These are phyloP conservation scores for Ceriagrion tenellum DNA, from an alignment of 2,888 invertebrate genomes.

Conservation along the genomic window DNA sequence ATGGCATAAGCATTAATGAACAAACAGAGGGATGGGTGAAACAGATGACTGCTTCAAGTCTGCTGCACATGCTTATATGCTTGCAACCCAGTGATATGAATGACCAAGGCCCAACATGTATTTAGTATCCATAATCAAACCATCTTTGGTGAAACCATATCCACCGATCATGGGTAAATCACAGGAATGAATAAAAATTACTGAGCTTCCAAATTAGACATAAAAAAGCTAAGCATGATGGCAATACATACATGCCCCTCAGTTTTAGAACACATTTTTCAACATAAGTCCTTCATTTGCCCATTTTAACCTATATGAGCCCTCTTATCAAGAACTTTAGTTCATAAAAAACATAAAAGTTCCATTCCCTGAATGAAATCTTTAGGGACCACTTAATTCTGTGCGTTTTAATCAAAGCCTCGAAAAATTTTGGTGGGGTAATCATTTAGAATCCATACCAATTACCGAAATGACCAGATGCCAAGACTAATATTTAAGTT, in stretches of 20 bases:
- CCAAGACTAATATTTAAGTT: too few species aligned
- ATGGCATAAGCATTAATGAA: not conserved
- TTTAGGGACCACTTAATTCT: too few species aligned
- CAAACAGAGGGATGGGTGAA: not conserved
- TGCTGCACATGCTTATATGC: not conserved
- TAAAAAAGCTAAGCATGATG: constrained; percentile 28
- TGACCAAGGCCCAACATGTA: not conserved
- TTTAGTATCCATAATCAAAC: not conserved
- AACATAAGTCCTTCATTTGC: not conserved
- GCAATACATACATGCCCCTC: not conserved
- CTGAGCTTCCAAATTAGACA: not conserved
- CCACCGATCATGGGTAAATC: not conserved
- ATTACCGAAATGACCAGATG: too few species aligned
- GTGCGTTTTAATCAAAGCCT: too few species aligned
- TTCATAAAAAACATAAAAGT: too few species aligned
- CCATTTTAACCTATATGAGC: not conserved
- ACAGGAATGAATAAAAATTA: not conserved
- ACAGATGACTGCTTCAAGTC: not conserved
- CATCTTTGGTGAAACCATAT: not conserved
- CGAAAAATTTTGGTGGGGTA: too few species aligned
- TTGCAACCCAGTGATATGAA: not conserved
- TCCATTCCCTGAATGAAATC: too few species aligned
- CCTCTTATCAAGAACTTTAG: too few species aligned
- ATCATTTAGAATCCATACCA: too few species aligned
- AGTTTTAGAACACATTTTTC: not conserved